Evolutionary conservation across 2,113 vertebrate species (phyloP), one percentile per base, ranked within the genome.

Genomic region (Mirounga angustirostris): DNA sequence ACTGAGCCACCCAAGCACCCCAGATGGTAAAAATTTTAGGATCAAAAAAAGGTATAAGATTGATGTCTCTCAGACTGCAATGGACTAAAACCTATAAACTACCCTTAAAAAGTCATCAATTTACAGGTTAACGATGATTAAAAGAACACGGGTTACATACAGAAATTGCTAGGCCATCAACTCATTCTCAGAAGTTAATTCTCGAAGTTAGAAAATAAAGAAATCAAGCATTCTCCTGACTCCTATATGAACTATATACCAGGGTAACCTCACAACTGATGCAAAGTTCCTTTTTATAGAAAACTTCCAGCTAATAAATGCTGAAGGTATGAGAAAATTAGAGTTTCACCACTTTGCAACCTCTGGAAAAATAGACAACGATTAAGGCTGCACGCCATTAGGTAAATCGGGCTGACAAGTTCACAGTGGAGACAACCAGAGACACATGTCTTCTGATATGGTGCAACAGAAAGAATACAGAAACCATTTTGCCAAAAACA

Each of bases 221-320:
- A 82, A 63, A 88, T 82, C 54, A 94, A 74, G 26, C 24, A 83
- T 54, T 91, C 89, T 67, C 26, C 10, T 91, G 43, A 97, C 4
- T 91, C 28, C 33, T 69, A 56, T 13, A 95, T 52, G 13, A 95
- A 90, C 40, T 30, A 14, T 56, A 52, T 82, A 71, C 80, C 46
- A 93, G 14, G 28, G 36, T 63, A 95, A 89, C 13, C 28, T 71
- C 22, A 65, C n/a, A 91, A 91, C 0, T 86, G 50, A 94, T 36
- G 36, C 0, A 83, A 88, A 78, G 18, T 61, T 88, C 26, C 89
- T 92, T 61, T 81, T 83, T 21, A 69, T 5, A 80, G 26, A 96
- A 84, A 97, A 88, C 24, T 81, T 94, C 22, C 56, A 95, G 18
- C 36, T 80, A 92, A n/a, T 56, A 89, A 89, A 76, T 58, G 54